These are phyloP conservation scores for Spodoptera littoralis DNA, from an alignment of 2,888 invertebrate species.

Conservation along the genomic window DNA sequence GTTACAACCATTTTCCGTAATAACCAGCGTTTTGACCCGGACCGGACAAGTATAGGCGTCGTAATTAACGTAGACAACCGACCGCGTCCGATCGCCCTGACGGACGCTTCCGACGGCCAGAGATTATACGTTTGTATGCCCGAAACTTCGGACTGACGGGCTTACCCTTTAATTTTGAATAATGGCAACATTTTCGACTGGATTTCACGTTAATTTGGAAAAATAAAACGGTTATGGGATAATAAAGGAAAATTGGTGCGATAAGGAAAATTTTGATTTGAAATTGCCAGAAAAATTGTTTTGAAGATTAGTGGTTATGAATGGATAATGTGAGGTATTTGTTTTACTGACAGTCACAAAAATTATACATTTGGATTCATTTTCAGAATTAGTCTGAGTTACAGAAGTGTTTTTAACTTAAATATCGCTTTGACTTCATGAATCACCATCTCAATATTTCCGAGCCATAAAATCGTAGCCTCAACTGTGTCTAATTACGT, in stretches of 20 bases:
- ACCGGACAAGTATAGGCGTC: conserved; percentile 21
- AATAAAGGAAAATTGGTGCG: conserved; percentile 24
- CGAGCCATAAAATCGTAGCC: conserved; percentile 13
- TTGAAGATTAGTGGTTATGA: conserved; percentile 22
- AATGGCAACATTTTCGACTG: conserved; percentile 29
- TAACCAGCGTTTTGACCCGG: conserved; percentile 14
- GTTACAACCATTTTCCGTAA: conserved; percentile 23
- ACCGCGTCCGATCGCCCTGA: conserved; percentile 46
- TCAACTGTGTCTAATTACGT: conserved; percentile 31
- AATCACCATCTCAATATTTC: conserved; percentile 21
- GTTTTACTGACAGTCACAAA: too few relatives aligned
- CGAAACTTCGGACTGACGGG: conserved; percentile 29
- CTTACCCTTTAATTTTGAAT: conserved; percentile 41
- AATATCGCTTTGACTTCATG: conserved; percentile 7
- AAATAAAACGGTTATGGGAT: conserved; percentile 27
- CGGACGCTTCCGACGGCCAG: conserved; percentile 43
- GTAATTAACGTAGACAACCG: conserved; percentile 55
- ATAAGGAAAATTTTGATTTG: conserved; percentile 38
- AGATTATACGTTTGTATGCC: conserved; percentile 41
- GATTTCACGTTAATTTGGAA: conserved; percentile 24
- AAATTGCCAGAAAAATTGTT: conserved; percentile 16
- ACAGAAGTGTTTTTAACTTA: neutral
- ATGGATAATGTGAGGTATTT: neutral
- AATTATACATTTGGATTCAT: too few relatives aligned
- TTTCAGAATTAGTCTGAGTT: neutral